A percentile compares a stretch with the other conserved stretches of the same genome.
phyloP scores from a whole-genome alignment of 1,140 invertebrate species.

The Bombus waltoni region DNA sequence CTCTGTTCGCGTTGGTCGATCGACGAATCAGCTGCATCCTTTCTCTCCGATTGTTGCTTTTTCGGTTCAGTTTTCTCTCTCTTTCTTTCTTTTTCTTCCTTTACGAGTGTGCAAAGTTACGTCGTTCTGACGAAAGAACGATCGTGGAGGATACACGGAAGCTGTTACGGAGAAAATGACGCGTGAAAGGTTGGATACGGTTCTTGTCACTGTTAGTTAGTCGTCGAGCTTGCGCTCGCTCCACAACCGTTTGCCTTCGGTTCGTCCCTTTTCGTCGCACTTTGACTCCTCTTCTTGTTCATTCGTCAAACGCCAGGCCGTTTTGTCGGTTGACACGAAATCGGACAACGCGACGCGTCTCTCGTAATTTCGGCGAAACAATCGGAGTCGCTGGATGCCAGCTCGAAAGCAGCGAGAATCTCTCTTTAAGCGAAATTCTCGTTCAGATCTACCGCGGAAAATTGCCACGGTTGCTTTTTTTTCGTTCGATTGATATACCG shows the following conservation, averaged over 20 bases:
- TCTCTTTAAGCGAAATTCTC: not conserved
- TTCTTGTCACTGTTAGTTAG: not conserved
- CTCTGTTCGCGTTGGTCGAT: no score
- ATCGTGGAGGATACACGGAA: not conserved
- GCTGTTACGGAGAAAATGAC: not conserved
- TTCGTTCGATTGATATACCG: not conserved
- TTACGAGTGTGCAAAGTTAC: no score
- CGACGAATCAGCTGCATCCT: no score
- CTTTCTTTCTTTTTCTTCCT: no score
- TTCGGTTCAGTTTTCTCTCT: no score
- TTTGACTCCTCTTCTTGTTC: not conserved
- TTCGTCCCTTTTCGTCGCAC: not conserved
- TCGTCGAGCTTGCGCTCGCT: not conserved
- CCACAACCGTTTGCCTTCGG: not conserved
- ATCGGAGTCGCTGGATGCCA: not conserved
- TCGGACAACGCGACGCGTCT: not conserved
- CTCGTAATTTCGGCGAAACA: constrained; percentile 3
- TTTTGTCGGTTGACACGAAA: constrained; percentile 16
- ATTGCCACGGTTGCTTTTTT: not conserved
- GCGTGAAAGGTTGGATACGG: not conserved
- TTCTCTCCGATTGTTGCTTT: no score
- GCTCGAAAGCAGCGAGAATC: not conserved
- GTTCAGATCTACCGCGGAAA: not conserved
- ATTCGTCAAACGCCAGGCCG: constrained; percentile 15
- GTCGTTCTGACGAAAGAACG: not conserved